Conservation (phyloP, 2,113 vertebrate genomes). For the Nyctereutes procyonoides region DNA sequence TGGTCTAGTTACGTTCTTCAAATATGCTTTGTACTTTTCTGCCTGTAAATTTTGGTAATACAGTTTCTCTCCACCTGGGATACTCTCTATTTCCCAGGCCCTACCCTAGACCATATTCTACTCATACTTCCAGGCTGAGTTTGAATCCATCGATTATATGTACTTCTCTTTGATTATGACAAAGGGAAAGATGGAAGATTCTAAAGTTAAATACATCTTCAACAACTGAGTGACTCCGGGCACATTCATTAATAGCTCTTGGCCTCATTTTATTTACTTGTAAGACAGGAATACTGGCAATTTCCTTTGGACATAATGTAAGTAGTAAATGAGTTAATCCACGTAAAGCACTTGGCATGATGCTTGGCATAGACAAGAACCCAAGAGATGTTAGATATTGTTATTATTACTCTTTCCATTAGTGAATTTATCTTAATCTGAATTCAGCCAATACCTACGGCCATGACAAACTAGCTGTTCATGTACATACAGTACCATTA, state of each 20-base stretch:
- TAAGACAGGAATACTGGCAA: constrained; percentile 42
- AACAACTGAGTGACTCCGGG: not conserved
- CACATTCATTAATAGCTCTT: constrained; percentile 46
- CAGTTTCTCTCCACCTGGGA: constrained; percentile 29
- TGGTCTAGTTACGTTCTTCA: constrained; percentile 50
- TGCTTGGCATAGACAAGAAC: not conserved
- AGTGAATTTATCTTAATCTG: constrained; percentile 46
- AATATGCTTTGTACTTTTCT: constrained; percentile 17
- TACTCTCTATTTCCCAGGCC: constrained; percentile 28
- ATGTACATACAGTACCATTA: not conserved
- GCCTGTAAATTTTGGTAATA: constrained; percentile 4
- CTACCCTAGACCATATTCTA: constrained; percentile 15
- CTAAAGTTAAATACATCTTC: constrained; percentile 37
- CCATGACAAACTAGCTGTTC: constrained; percentile 25
- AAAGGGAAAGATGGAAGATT: constrained; percentile 21
- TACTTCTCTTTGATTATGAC: constrained; percentile 9
- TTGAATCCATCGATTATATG: constrained; percentile 7
- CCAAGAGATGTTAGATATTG: constrained; percentile 20
- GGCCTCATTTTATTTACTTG: constrained; percentile 59
- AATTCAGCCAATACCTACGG: constrained; percentile 45
- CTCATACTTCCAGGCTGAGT: not conserved
- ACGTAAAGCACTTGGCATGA: constrained; percentile 38
- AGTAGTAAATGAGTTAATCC: constrained; percentile 57
- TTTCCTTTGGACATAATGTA: constrained; percentile 16
- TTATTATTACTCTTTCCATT: constrained; percentile 10